phyloP scores from a whole-genome alignment of 2,888 invertebrate genomes.

The Gasteruption jaculator region DNA sequence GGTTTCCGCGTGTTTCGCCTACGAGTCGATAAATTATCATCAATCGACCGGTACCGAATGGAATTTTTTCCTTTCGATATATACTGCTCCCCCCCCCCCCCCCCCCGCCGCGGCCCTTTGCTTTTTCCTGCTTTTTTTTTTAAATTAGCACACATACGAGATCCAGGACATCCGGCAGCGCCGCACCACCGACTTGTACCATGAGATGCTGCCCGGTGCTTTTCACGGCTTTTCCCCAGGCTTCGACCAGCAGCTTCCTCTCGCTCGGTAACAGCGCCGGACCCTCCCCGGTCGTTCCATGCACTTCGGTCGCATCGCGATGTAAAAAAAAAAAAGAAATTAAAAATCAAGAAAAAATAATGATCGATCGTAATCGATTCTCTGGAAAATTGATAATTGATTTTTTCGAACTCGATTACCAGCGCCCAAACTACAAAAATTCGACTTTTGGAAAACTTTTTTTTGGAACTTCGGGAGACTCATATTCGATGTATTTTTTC shows the following conservation, averaged over 20 bases:
- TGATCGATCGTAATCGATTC: no score
- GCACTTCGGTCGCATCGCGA: conserved; percentile 55
- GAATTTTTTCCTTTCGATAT: no score
- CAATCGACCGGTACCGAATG: no score
- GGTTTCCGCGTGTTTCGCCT: conserved; percentile 67
- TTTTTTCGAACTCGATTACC: no score
- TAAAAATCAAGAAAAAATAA: not conserved
- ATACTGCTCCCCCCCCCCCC: no score
- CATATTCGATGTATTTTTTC: no score
- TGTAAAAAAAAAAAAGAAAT: not conserved
- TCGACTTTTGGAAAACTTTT: no score
- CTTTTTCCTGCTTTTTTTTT: no score
- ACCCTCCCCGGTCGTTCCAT: conserved; percentile 78
- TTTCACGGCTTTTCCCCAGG: conserved; percentile 60
- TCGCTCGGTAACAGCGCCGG: conserved; percentile 64
- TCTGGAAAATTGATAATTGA: no score
- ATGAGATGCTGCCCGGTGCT: conserved; percentile 60
- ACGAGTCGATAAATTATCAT: conserved; percentile 19
- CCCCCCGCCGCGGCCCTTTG: no score
- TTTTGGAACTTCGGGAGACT: no score
- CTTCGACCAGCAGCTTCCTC: conserved; percentile 63
- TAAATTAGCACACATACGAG: conserved; percentile 59
- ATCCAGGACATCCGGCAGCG: conserved; percentile 65
- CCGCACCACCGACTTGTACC: conserved; percentile 70
- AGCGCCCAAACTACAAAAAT: no score